Percentiles rank a stretch among this genome's conserved stretches.
phyloP scores from a whole-genome alignment of 2,888 invertebrate species.

The Scaptomyza polygonia region DNA sequence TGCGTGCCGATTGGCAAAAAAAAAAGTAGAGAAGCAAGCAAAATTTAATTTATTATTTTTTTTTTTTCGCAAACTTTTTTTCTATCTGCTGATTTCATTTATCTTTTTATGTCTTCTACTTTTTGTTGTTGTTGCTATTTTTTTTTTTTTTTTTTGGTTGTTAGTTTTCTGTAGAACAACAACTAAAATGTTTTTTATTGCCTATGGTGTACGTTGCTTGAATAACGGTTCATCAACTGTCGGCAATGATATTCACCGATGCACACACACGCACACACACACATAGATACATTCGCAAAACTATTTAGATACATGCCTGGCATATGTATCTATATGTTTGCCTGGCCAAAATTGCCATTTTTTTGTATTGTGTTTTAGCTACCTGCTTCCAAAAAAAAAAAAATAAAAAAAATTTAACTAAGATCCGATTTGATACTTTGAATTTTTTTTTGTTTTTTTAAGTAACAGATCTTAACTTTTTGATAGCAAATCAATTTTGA shows the following conservation, averaged over 20 bases:
- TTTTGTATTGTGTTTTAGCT: constrained; percentile 13
- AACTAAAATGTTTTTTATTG: constrained; percentile 52
- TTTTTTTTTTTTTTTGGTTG: constrained; percentile 48
- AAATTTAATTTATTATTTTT: constrained; percentile 38
- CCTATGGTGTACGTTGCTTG: constrained; percentile 51
- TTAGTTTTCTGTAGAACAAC: constrained; percentile 32
- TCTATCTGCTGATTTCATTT: constrained; percentile 60
- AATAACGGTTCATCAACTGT: constrained; percentile 59
- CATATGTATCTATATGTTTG: too few species aligned
- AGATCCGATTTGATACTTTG: too few species aligned
- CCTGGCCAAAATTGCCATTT: neutral
- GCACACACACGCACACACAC: too few species aligned
- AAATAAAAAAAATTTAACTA: too few species aligned
- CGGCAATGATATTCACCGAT: constrained; percentile 19
- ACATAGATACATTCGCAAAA: constrained; percentile 19
- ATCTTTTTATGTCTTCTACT: constrained; percentile 30
- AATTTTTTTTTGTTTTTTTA: too few species aligned
- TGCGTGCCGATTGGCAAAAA: constrained; percentile 74
- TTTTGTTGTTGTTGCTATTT: constrained; percentile 16
- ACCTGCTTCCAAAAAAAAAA: constrained; percentile 42
- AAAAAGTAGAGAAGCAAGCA: constrained; percentile 7
- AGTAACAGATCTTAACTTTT: too few species aligned
- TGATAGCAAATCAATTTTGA: too few species aligned
- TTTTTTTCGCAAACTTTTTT: constrained; percentile 30
- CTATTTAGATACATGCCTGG: neutral